Conservation (phyloP, 2,113 vertebrate genomes). For the Siphamia tubifer region DNA sequence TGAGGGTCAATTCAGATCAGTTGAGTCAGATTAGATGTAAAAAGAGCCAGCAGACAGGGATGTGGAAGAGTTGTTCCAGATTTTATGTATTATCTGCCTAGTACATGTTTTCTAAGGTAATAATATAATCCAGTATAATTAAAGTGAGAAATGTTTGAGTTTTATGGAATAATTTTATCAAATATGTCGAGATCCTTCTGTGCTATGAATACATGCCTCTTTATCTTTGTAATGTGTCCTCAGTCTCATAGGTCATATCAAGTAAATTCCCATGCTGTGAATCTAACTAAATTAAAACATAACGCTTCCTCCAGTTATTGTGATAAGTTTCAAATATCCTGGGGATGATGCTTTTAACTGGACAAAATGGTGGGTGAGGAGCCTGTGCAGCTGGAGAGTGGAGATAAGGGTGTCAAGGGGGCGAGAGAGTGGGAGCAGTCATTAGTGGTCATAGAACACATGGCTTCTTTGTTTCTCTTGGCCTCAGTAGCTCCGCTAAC, state of each 20-base stretch:
- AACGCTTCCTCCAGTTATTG: background rate
- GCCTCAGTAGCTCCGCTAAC: slow-evolving; percentile 8
- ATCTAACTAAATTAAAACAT: slow-evolving; percentile 12
- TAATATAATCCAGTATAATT: background rate
- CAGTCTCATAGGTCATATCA: background rate
- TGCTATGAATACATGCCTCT: background rate
- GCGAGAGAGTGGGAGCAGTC: slow-evolving; percentile 11
- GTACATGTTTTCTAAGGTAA: background rate
- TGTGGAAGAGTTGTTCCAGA: background rate
- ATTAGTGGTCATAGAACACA: slow-evolving; percentile 49
- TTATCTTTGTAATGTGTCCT: background rate
- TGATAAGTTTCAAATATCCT: background rate
- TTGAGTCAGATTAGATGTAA: background rate
- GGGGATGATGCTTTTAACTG: slow-evolving; percentile 32
- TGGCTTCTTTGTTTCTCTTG: slow-evolving; percentile 41
- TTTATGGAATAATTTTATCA: too few species aligned
- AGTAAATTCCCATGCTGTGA: slow-evolving; percentile 12
- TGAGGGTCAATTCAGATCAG: background rate
- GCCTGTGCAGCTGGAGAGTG: slow-evolving; percentile 54
- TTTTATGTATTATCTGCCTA: background rate
- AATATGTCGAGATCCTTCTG: too few species aligned
- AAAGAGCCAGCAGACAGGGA: background rate
- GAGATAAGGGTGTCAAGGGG: slow-evolving; percentile 51
- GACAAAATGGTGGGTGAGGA: slow-evolving; percentile 8
- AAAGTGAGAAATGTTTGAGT: too few species aligned